A percentile compares a stretch with the other conserved stretches of the same genome.
phyloP scores from a whole-genome alignment of 2,113 vertebrate genomes.

The Benitochromis conjunctus region DNA sequence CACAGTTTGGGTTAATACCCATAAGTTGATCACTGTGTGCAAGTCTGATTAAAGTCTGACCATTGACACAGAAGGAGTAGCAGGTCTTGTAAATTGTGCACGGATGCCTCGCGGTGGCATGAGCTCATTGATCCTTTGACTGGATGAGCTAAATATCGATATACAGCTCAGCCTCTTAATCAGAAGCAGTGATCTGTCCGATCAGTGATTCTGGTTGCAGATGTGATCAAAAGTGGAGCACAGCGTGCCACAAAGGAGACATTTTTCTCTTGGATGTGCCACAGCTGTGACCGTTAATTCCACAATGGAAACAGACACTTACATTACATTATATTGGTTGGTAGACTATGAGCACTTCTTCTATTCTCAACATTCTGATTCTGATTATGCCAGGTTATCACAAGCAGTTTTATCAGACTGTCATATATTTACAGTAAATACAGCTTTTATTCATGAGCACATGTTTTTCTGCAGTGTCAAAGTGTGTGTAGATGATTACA shows the following conservation, averaged over 20 bases:
- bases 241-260: fast-evolving
- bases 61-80: background rate
- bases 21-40: background rate
- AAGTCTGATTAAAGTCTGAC: background rate
- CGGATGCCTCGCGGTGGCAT: fast-evolving
- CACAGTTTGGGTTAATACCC: background rate
- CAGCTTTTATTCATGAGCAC: background rate
- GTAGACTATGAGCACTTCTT: background rate
- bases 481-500: background rate
- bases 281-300: background rate
- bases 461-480: background rate
- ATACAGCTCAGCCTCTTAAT: background rate
- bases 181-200: background rate
- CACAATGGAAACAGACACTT: background rate
- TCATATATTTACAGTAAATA: background rate
- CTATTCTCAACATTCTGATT: background rate
- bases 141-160: background rate
- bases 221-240: background rate
- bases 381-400: background rate
- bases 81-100: background rate
- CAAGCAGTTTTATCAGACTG: background rate
- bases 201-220: background rate
- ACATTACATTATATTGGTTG: background rate
- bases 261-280: background rate
- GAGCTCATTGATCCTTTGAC: background rate